Conservation (phyloP, 2,888 invertebrate genomes). For the Leptinotarsa tumamoca region DNA sequence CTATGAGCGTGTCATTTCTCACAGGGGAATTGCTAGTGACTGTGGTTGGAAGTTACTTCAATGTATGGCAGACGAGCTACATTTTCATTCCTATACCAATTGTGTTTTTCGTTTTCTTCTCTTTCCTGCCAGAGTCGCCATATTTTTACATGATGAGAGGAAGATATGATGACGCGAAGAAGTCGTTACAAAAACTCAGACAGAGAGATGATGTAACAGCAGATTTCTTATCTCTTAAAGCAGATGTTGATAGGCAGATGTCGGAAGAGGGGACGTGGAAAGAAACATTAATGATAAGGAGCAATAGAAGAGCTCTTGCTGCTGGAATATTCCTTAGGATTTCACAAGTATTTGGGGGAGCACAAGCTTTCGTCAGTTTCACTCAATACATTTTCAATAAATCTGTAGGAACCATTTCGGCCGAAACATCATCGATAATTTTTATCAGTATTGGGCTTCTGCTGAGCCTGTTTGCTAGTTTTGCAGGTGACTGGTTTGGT, state of each 20-base stretch:
- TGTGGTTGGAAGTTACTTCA: conserved; percentile 65
- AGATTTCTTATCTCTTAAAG: conserved; percentile 51
- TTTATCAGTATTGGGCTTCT: conserved; percentile 42
- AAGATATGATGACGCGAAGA: conserved; percentile 49
- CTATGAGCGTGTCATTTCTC: conserved; percentile 49
- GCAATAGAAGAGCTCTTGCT: conserved; percentile 55
- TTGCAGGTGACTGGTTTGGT: conserved; percentile 50
- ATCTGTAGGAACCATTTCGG: conserved; percentile 53
- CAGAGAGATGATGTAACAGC: conserved; percentile 51
- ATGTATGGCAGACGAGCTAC: conserved; percentile 38
- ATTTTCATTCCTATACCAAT: conserved; percentile 46
- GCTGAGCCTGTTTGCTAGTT: conserved; percentile 47
- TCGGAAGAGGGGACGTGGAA: conserved; percentile 53
- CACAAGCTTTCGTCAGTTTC: conserved; percentile 53
- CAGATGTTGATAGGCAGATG: conserved; percentile 56
- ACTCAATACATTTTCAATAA: conserved; percentile 58
- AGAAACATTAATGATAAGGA: conserved; percentile 54
- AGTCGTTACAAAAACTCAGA: conserved; percentile 52
- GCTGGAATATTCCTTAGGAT: conserved; percentile 54
- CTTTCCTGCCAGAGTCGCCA: conserved; percentile 58
- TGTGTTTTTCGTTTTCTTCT: conserved; percentile 48
- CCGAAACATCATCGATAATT: conserved; percentile 47
- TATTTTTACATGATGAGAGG: conserved; percentile 57
- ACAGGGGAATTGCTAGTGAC: conserved; percentile 59
- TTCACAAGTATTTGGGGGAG: conserved; percentile 56